Conservation (phyloP, 1,140 invertebrate species). For the Mamestra configurata region DNA sequence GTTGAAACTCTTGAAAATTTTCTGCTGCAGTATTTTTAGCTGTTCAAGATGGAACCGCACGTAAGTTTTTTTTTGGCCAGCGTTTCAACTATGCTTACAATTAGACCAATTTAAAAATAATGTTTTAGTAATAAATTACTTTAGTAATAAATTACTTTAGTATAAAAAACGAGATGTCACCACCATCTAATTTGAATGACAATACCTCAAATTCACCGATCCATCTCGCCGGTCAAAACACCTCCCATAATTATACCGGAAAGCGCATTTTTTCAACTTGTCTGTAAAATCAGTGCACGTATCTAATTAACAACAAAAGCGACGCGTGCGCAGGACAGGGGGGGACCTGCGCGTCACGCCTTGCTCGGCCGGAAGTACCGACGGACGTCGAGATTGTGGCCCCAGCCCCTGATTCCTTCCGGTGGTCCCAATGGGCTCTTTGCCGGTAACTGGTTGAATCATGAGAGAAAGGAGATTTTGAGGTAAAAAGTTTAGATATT, state of each 20-base stretch:
- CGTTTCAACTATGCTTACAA: no score
- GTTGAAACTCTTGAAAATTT: not conserved
- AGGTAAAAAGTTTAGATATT: conserved; percentile 12
- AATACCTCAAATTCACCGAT: conserved; percentile 3
- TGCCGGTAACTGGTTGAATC: conserved; percentile 54
- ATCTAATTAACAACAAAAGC: conserved; percentile 69
- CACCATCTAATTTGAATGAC: not conserved
- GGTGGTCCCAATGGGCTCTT: conserved; percentile 72
- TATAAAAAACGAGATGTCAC: not conserved
- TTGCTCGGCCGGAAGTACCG: conserved; percentile 73
- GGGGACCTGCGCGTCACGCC: conserved; percentile 71
- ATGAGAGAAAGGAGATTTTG: conserved; percentile 54
- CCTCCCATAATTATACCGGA: conserved; percentile 42
- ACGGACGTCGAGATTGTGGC: conserved; percentile 83
- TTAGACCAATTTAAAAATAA: not conserved
- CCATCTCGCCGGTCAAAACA: not conserved
- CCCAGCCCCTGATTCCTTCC: conserved; percentile 85
- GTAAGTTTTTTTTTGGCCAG: not conserved
- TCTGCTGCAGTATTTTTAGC: not conserved
- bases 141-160: not conserved
- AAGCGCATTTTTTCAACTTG: conserved; percentile 28
- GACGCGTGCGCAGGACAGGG: conserved; percentile 78
- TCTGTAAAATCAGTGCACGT: conserved; percentile 54
- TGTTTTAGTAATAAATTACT: no score
- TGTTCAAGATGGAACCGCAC: not conserved